A percentile compares a stretch with the other conserved stretches of the same genome.
These are phyloP conservation scores for Pelosia muscerda DNA, from an alignment of 2,888 invertebrate species.

Conservation along the genomic window DNA sequence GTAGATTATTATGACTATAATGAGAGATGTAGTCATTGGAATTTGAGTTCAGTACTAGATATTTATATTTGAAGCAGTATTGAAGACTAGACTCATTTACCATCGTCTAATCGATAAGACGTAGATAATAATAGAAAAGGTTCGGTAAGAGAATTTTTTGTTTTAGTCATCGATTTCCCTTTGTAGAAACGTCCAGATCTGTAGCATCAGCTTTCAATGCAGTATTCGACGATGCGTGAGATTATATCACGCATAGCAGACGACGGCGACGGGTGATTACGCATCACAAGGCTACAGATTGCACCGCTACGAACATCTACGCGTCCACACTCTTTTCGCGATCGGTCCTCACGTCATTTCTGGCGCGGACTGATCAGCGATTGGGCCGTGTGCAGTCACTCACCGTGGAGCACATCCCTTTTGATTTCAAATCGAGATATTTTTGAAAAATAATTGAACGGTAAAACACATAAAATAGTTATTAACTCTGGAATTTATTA, in stretches of 20 bases:
- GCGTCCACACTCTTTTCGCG: background rate
- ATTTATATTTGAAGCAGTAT: background rate
- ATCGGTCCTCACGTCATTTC: no score
- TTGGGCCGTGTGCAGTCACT: no score
- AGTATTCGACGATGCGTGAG: background rate
- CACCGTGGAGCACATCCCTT: background rate
- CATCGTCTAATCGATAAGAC: no score
- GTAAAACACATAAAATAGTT: no score
- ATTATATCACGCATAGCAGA: slow-evolving; percentile 1
- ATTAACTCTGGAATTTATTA: no score
- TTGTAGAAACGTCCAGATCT: background rate
- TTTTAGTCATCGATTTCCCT: background rate
- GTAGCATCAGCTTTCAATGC: background rate
- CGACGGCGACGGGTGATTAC: background rate
- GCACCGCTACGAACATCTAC: background rate
- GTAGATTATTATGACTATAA: background rate
- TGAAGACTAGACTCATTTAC: background rate
- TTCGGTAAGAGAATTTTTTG: background rate
- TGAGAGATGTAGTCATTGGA: background rate
- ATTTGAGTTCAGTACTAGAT: background rate
- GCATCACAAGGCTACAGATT: background rate
- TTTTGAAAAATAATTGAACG: background rate
- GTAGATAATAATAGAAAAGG: background rate
- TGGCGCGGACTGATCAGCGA: no score
- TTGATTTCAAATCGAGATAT: background rate